Base-by-base conservation (phyloP, 2,888 invertebrate species). In the Platerodrilus igneus region DNA sequence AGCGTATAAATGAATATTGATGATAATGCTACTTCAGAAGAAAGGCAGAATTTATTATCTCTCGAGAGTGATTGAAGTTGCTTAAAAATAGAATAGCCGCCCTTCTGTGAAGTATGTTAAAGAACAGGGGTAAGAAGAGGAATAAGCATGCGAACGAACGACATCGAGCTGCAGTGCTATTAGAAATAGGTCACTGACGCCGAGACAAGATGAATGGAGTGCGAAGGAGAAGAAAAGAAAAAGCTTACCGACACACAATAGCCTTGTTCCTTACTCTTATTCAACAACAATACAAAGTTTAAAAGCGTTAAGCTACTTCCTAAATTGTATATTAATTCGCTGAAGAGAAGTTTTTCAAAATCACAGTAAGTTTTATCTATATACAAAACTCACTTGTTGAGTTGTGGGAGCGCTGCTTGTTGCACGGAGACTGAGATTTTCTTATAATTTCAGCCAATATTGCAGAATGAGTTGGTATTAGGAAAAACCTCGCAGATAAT, bases 181-280 rank as follows among this genome's bases (percentile, higher is more conserved):
- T 26, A 18, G 32, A 52, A 48, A 48, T 51, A 44, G 51, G 51
- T 51, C 51, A 48, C 37, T 42, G 37, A 34, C 42, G 39, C 27
- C 31, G 32, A 30, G 49, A 51, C 48, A 51, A 53, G 53, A 53
- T 55, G 53, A 55, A 53, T 55, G 53, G 49, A 55, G 51, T 53
- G 50, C 53, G 49, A 52, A 50, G 35, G 39, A 33, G 40, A 47
- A 48, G 47, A 48, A 53, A 48, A 48, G 45, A 47, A 47, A 48
- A 45, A 46, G 39, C 42, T 42, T 47, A 27, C 45, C 39, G 41
- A 45, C 50, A 39, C 44, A 51, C 45, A 53, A 53, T 47, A 35
- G 47, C 37, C 40, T 45, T 50, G 45, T 41, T 39, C 45, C 23
- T 27, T 17, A 13, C 27, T 23, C 31, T 42, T 47, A 42, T 47